Conservation (phyloP, 2,797 vertebrate genomes). For the Hipposideros larvatus region DNA sequence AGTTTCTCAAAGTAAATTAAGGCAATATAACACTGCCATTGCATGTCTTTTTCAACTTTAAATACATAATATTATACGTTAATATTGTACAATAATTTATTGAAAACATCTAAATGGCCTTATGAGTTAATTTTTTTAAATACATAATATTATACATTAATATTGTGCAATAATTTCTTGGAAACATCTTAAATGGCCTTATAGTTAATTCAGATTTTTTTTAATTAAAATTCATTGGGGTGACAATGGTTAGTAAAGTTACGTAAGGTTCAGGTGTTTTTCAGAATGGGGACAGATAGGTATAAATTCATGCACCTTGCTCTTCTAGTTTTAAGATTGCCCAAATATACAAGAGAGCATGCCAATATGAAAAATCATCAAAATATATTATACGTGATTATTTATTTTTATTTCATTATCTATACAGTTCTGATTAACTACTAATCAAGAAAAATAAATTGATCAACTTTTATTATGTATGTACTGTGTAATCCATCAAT, state of each 20-base stretch:
- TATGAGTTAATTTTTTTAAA: neutral
- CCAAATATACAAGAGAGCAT: neutral
- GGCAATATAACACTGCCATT: neutral
- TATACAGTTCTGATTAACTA: neutral
- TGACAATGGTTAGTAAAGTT: too few species aligned
- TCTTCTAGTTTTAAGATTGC: neutral
- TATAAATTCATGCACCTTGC: neutral
- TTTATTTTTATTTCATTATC: neutral
- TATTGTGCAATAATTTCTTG: neutral
- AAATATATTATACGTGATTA: neutral
- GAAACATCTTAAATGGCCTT: neutral
- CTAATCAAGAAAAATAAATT: neutral
- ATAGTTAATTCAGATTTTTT: neutral
- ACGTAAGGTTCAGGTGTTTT: neutral
- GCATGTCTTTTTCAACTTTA: neutral
- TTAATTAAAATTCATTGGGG: too few species aligned
- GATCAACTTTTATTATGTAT: neutral
- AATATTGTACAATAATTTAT: neutral
- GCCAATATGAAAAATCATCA: neutral
- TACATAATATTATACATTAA: neutral
- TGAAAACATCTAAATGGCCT: neutral
- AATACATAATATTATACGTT: neutral
- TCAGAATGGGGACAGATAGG: neutral
- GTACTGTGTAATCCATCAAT: neutral
- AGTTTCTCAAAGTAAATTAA: neutral